phyloP scores from a whole-genome alignment of 2,888 invertebrate species.

The Hypsopygia costalis region DNA sequence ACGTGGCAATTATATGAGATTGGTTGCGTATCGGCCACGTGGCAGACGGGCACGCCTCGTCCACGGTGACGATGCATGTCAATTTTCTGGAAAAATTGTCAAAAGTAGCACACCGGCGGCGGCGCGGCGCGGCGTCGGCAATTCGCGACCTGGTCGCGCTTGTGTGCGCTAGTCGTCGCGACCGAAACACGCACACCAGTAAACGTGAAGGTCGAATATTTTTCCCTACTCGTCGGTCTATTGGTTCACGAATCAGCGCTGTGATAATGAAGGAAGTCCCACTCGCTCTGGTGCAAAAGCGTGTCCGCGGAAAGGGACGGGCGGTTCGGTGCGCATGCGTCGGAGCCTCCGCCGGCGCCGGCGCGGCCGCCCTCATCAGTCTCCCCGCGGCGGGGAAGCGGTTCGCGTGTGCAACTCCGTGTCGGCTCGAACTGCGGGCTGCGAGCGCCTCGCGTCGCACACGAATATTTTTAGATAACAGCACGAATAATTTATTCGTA shows the following conservation, averaged over 20 bases:
- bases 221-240: slow-evolving; percentile 78
- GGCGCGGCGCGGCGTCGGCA: slow-evolving; percentile 43
- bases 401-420: slow-evolving; percentile 71
- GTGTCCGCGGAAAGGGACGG: slow-evolving; percentile 57
- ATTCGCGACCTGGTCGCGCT: slow-evolving; percentile 50
- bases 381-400: slow-evolving; percentile 77
- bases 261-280: slow-evolving; percentile 73
- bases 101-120: slow-evolving; percentile 68
- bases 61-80: slow-evolving; percentile 68
- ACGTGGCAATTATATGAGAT: too few species aligned
- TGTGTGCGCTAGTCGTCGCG: slow-evolving; percentile 55
- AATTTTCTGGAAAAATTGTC: slow-evolving; percentile 78
- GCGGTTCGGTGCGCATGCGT: slow-evolving; percentile 65
- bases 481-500: slow-evolving; percentile 76
- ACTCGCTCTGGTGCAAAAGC: slow-evolving; percentile 43
- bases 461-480: slow-evolving; percentile 80
- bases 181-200: slow-evolving; percentile 56
- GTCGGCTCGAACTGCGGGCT: slow-evolving; percentile 51
- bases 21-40: slow-evolving; percentile 25
- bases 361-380: slow-evolving; percentile 78
- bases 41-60: slow-evolving; percentile 45
- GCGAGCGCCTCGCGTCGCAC: slow-evolving; percentile 58
- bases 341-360: slow-evolving; percentile 73
- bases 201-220: slow-evolving; percentile 80
- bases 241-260: slow-evolving; percentile 77